Evolutionary conservation across 2,113 vertebrate genomes (phyloP).

Genomic region (Eolophus roseicapilla): DNA sequence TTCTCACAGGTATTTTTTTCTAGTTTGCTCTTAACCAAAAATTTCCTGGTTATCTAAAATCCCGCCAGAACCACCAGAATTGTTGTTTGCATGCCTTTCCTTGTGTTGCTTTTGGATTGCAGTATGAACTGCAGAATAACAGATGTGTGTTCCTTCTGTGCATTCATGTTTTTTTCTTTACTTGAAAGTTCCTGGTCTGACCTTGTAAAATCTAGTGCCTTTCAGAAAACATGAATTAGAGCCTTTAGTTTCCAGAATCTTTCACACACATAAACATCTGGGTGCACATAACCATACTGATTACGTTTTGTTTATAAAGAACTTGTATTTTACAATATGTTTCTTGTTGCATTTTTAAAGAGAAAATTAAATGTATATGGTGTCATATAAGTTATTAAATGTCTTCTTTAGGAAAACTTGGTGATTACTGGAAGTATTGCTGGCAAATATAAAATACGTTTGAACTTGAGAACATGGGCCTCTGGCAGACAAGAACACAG

Average conservation of each 20-base stretch:
- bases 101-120: constrained; percentile 18
- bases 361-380: background rate
- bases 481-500: background rate
- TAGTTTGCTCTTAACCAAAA: background rate
- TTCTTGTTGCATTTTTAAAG: background rate
- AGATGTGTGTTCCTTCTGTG: constrained; percentile 1
- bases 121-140: background rate
- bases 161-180: background rate
- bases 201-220: constrained; percentile 1
- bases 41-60: constrained; percentile 4
- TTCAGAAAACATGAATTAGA: constrained; percentile 14
- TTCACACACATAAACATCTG: background rate
- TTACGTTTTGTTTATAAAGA: background rate
- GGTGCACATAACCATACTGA: background rate
- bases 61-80: background rate
- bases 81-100: background rate
- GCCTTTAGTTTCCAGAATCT: constrained; percentile 33
- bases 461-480: constrained; percentile 16
- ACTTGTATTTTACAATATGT: background rate
- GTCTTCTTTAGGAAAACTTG: background rate
- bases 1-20: background rate
- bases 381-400: background rate
- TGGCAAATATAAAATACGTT: constrained; percentile 33
- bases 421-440: background rate
- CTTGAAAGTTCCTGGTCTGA: constrained; percentile 16